Conservation (phyloP, 1,140 invertebrate genomes). For the Eumeta japonica region DNA sequence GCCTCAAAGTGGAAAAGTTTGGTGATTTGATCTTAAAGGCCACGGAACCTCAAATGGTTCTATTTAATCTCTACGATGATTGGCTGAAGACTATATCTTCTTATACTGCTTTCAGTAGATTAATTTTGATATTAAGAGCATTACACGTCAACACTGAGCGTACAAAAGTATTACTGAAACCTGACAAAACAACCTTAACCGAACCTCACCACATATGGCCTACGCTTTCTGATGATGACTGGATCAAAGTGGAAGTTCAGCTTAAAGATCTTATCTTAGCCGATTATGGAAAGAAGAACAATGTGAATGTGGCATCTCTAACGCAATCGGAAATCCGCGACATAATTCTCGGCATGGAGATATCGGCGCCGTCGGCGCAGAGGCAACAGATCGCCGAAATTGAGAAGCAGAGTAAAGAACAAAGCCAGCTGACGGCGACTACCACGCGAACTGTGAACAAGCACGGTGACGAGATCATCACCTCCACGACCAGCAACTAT, state of each 20-base stretch:
- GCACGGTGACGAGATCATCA: constrained; percentile 99
- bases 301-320: constrained; percentile 97
- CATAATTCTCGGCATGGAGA: constrained; percentile 99
- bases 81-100: constrained; percentile 97
- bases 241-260: constrained; percentile 99
- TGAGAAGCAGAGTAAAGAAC: constrained; percentile 99
- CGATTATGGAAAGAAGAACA: constrained; percentile 99
- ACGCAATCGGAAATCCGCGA: constrained; percentile 99
- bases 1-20: constrained; percentile 98
- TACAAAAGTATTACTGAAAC: constrained; percentile 97
- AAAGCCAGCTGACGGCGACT: constrained; percentile 96
- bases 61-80: constrained; percentile 99
- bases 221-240: constrained; percentile 94
- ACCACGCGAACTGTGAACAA: constrained; percentile 98
- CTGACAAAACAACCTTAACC: constrained; percentile 97
- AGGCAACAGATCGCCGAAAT: constrained; percentile 99
- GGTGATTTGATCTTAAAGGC: constrained; percentile 98
- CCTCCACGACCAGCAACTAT: constrained; percentile 97
- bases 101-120: constrained; percentile 94
- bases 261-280: constrained; percentile 97
- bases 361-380: constrained; percentile 97
- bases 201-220: constrained; percentile 99
- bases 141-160: constrained; percentile 98
- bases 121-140: constrained; percentile 95
- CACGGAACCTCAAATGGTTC: constrained; percentile 99